These are phyloP conservation scores for Cyrtodaria siliqua DNA, from an alignment of 2,888 invertebrate genomes.

Conservation along the genomic window DNA sequence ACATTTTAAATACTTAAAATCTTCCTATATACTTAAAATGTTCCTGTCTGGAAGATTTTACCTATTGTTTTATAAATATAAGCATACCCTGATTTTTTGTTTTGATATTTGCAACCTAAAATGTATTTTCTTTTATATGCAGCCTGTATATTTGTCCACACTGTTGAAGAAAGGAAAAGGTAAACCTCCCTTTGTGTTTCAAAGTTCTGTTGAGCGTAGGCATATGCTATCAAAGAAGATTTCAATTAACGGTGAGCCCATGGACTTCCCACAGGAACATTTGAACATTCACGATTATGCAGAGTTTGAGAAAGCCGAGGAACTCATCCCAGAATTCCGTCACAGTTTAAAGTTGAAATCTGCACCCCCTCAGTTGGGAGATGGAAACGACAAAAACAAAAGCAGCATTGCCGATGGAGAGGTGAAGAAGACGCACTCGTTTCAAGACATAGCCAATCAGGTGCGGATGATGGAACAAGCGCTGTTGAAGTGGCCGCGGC, in stretches of 20 bases:
- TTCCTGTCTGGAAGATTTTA: no score
- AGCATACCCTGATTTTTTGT: background rate
- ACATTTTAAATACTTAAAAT: no score
- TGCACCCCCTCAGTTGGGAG: background rate
- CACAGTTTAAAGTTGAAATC: conserved; percentile 62
- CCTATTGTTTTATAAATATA: no score
- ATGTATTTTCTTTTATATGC: conserved; percentile 57
- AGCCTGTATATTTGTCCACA: conserved; percentile 83
- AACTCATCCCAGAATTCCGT: conserved; percentile 76
- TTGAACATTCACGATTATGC: conserved; percentile 85
- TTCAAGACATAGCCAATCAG: conserved; percentile 78
- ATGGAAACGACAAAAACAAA: background rate
- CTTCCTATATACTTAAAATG: no score
- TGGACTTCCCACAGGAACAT: conserved; percentile 69
- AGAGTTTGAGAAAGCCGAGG: conserved; percentile 81
- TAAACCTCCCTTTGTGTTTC: conserved; percentile 67
- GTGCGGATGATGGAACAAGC: conserved; percentile 78
- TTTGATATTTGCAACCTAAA: background rate
- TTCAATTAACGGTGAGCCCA: conserved; percentile 83
- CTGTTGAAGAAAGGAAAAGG: conserved; percentile 83
- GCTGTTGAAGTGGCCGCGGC: conserved; percentile 75
- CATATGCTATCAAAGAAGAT: conserved; percentile 69
- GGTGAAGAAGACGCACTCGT: conserved; percentile 70
- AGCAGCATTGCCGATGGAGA: background rate
- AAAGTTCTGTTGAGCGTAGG: conserved; percentile 56